These are phyloP conservation scores for Hiodon alosoides DNA, from an alignment of 2,113 vertebrate species.

Conservation along the genomic window DNA sequence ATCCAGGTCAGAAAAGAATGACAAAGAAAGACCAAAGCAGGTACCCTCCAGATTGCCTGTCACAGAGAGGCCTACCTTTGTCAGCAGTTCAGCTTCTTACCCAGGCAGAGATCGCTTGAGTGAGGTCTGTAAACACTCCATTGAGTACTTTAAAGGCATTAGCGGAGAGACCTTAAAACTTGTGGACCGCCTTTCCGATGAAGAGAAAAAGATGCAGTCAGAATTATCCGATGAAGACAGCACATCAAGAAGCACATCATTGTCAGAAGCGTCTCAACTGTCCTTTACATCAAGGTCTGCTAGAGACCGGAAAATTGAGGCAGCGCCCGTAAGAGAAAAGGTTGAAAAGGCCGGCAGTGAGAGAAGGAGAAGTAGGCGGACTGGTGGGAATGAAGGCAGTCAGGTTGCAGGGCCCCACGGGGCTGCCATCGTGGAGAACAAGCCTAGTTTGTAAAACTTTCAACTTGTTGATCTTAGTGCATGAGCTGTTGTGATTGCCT, in stretches of 20 bases:
- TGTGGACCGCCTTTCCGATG: constrained; percentile 73
- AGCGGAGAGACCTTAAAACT: constrained; percentile 75
- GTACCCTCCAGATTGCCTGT: constrained; percentile 66
- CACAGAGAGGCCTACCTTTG: constrained; percentile 70
- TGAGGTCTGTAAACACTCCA: constrained; percentile 70
- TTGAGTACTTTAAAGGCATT: constrained; percentile 77
- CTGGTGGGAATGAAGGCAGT: constrained; percentile 96
- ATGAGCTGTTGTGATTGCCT: constrained; percentile 95
- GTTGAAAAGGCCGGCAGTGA: constrained; percentile 85
- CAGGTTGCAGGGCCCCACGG: constrained; percentile 91
- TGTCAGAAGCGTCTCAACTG: constrained; percentile 84
- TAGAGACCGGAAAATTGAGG: constrained; percentile 96
- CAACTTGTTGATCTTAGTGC: constrained; percentile 89
- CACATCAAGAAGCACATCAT: constrained; percentile 84
- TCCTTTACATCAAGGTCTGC: constrained; percentile 85
- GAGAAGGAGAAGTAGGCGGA: constrained; percentile 87
- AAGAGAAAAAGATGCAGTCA: constrained; percentile 83
- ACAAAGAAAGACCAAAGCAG: constrained; percentile 62
- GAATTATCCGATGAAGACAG: constrained; percentile 83
- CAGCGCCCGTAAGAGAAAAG: constrained; percentile 93
- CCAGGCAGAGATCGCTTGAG: constrained; percentile 50
- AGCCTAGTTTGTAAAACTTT: constrained; percentile 99
- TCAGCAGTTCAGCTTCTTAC: constrained; percentile 32
- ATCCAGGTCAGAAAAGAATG: constrained; percentile 59
- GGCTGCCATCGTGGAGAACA: constrained; percentile 89